These are phyloP conservation scores for Xestia xanthographa DNA, from an alignment of 2,888 invertebrate genomes.

Conservation along the genomic window DNA sequence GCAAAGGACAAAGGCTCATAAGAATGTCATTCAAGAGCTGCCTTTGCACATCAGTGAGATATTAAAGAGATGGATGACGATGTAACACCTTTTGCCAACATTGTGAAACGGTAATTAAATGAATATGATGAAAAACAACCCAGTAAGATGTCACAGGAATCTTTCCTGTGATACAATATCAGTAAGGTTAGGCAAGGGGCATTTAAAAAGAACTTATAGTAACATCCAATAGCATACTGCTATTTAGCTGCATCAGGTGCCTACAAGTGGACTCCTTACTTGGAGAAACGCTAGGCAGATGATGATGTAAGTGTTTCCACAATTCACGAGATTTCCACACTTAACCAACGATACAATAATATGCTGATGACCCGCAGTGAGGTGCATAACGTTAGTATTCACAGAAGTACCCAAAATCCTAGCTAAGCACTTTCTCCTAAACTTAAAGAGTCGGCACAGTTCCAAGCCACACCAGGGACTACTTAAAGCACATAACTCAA, in stretches of 20 bases:
- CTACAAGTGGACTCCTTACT: not conserved
- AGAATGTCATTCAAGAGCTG: not conserved
- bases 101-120: not conserved
- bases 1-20: not conserved
- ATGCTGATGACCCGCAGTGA: not conserved
- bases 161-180: not conserved
- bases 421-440: conserved; percentile 15
- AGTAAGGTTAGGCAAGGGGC: too few relatives aligned
- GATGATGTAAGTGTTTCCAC: not conserved
- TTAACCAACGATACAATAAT: conserved; percentile 6
- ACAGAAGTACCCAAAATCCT: not conserved
- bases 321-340: not conserved
- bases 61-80: not conserved
- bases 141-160: not conserved
- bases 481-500: conserved; percentile 18
- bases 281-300: not conserved
- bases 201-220: not conserved
- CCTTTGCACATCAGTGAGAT: not conserved
- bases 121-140: not conserved
- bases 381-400: not conserved
- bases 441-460: conserved; percentile 38
- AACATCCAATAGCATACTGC: not conserved
- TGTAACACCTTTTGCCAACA: not conserved
- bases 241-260: not conserved
- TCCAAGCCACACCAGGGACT: conserved; percentile 34